Conservation (phyloP, 37 sponge, comb jelly and placozoan species). For the Oopsacas minuta region DNA sequence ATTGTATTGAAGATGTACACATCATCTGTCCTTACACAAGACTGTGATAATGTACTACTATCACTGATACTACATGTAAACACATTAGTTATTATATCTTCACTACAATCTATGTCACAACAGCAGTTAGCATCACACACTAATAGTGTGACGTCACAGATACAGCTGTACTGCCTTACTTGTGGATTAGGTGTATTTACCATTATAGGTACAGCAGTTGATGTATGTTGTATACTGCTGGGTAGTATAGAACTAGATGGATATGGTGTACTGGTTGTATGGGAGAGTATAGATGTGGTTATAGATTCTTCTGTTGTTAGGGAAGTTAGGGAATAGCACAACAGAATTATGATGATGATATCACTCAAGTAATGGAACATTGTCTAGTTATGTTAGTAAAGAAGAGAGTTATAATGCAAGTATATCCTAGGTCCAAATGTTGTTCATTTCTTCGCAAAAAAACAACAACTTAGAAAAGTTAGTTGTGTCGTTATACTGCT, state of each 20-base stretch:
- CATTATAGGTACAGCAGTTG: too few species aligned
- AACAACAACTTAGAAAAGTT: too few species aligned
- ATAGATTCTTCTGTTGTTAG: too few species aligned
- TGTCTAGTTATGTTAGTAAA: too few species aligned
- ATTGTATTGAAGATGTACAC: not conserved
- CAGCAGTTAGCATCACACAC: slow-evolving; percentile 7
- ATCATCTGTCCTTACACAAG: not conserved
- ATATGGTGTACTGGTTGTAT: not conserved
- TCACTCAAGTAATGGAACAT: too few species aligned
- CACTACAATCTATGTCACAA: not conserved
- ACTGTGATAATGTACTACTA: not conserved
- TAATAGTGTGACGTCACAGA: not conserved
- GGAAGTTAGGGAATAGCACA: too few species aligned
- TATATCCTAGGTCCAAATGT: too few species aligned
- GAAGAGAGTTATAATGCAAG: too few species aligned
- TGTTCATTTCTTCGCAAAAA: too few species aligned
- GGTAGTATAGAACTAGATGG: not conserved
- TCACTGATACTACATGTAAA: not conserved
- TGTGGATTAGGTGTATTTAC: not conserved
- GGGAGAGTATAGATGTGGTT: not conserved
- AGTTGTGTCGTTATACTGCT: too few species aligned
- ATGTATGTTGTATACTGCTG: not conserved
- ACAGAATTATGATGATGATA: too few species aligned
- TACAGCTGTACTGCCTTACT: not conserved
- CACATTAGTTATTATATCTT: not conserved